Evolutionary conservation across 1,140 invertebrate genomes (phyloP), one percentile per base, ranked within the genome.

Genomic region (Bombus balteatus): DNA sequence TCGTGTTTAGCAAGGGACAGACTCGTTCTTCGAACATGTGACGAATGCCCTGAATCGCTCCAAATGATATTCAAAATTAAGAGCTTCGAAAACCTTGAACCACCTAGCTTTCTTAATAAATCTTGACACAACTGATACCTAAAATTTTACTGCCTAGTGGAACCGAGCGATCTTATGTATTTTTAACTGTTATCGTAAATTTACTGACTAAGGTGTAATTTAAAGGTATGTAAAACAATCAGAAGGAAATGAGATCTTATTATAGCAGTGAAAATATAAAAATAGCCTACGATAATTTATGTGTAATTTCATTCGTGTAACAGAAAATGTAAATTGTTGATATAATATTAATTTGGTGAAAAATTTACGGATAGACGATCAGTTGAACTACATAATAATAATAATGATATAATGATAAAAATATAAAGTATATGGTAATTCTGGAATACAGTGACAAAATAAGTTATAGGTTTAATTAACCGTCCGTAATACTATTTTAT

Each of bases 1-100:
- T 74, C 43, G 65, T 71, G 41, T 70, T 80, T 80, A 80, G 78
- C 78, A 10, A 79, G 77, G 10, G 71, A 43, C 71, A 13, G 39
- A 41, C 70, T 53, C 32, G 47, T 66, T 66, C 47, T 32, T 66
- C 22, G n/a, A 41, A 66, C 76, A 66, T 41, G 32, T 28, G 62
- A 79, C 77, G 34, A 76, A 59, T 28, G 47, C 32, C 32, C 13
- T 3, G 47, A 43, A 47, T 73, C 41, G 34, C 25, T 43, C 3
- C 6, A 13, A 37, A 47, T 47, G 41, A 53, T 80, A 70, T 70
- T 37, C 65, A 3, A 70, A 79, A 79, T 79, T 18, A 47, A 79
- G 32, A 77, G 13, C 32, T 43, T 47, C 5, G 5, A n/a, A 37
- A 25, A 43, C 76, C 13, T 65, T 43, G 76, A 25, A 68, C 32